These are phyloP conservation scores for Rhingia campestris DNA, from an alignment of 2,888 invertebrate genomes.

Conservation along the genomic window DNA sequence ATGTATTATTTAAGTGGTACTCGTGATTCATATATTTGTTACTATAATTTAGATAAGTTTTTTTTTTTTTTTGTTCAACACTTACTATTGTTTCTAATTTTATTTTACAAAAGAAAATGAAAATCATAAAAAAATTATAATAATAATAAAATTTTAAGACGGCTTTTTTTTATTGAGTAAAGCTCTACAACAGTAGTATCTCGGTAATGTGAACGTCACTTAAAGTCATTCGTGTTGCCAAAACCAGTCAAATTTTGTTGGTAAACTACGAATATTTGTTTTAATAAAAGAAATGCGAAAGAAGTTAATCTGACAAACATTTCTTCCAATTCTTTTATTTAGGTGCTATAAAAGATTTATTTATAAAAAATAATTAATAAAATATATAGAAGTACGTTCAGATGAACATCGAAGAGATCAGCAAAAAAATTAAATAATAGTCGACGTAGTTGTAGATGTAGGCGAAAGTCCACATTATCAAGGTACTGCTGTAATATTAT, in stretches of 20 bases:
- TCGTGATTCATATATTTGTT: slow-evolving; percentile 54
- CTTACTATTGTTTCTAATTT: slow-evolving; percentile 37
- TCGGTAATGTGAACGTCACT: slow-evolving; percentile 23
- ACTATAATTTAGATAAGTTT: slow-evolving; percentile 44
- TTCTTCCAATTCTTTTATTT: slow-evolving; percentile 1
- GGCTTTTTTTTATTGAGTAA: slow-evolving; percentile 36
- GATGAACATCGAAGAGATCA: neutral
- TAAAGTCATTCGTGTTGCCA: neutral
- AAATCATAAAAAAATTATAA: slow-evolving; percentile 21
- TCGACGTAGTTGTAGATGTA: neutral
- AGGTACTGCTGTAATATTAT: slow-evolving; percentile 31
- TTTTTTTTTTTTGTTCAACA: slow-evolving; percentile 11
- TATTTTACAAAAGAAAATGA: slow-evolving; percentile 25
- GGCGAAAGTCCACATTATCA: slow-evolving; percentile 18
- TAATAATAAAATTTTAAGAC: slow-evolving; percentile 36
- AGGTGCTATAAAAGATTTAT: slow-evolving; percentile 4
- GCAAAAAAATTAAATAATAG: too few relatives aligned
- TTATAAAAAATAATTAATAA: slow-evolving; percentile 1
- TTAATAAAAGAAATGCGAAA: slow-evolving; percentile 7
- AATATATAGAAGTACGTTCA: neutral
- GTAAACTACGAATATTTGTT: neutral
- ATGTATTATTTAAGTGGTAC: slow-evolving; percentile 44
- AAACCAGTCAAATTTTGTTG: neutral
- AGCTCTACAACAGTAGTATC: slow-evolving; percentile 29
- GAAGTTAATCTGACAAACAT: neutral